Base-by-base conservation (phyloP, 2,113 vertebrate genomes). In the Neofelis nebulosa region DNA sequence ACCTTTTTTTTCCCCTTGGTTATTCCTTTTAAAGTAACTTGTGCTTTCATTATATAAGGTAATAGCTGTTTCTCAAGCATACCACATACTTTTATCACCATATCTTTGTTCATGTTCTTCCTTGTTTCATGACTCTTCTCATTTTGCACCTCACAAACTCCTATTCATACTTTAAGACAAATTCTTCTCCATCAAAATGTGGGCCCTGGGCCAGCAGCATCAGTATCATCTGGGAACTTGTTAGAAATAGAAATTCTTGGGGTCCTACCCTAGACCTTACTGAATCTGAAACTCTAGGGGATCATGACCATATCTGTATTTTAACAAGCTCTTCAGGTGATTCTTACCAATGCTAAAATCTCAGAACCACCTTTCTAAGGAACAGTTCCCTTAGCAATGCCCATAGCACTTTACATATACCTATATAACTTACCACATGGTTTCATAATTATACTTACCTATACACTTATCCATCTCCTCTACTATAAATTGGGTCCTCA, bases 361-460 rank as follows among this genome's bases (percentile, higher is more conserved):
- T 81, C 45, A 92, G 89, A 71, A 71, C 16, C 27, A 78, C 9
- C 52, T 9, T 74, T 66, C 11, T 61, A 69, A 92, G 57, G 38
- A 63, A 79, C 9, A 55, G 7, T 94, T 94, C 45, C 55, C 92
- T 85, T 65, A 84, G 92, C 38, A 71, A 2, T 92, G 25, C 19
- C 50, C n/a, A 29, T 33, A 76, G 41, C 41, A 76, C 63, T 71
- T 89, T 52, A 31, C 36, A 81, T 41, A 50, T 71, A 63, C 41
- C 52, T 50, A 10, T 79, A 36, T 48, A 71, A 66, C 31, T 92
- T 85, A 71, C 41, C 69, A 27, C 36, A 50, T 92, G 83, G 76
- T 78, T 94, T 88, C 52, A 88, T 87, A 84, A 71, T 79, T 29
- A 73, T 82, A 61, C 71, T 94, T 92, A 27, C 21, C 79, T 92